Percentiles rank a stretch among this genome's conserved stretches.
Conservation (phyloP, 2,113 vertebrate genomes). For the Dicrurus megarhynchus region DNA sequence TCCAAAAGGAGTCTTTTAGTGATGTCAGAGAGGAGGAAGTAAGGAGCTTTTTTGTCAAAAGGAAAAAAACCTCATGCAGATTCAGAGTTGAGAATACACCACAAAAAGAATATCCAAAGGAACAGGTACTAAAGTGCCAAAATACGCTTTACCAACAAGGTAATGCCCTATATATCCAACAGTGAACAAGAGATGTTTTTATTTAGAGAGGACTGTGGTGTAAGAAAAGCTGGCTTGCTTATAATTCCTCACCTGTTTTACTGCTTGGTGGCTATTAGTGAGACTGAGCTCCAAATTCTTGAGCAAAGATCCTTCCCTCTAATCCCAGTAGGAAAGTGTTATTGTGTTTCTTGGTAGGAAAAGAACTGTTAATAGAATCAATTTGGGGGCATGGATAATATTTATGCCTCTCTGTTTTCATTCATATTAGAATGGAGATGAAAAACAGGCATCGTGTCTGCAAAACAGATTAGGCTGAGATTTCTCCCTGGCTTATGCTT, state of each 20-base stretch:
- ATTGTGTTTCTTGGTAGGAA: constrained; percentile 28
- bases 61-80: not conserved
- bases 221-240: not conserved
- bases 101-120: not conserved
- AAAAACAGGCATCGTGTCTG: not conserved
- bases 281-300: not conserved
- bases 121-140: not conserved
- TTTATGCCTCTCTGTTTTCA: constrained; percentile 38
- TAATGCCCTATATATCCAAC: not conserved
- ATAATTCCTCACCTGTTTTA: not conserved
- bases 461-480: constrained; percentile 40
- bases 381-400: constrained; percentile 28
- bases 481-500: not conserved
- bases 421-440: constrained; percentile 24
- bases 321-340: not conserved
- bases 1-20: not conserved
- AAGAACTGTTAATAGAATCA: constrained; percentile 35
- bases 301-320: not conserved
- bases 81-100: not conserved
- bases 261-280: not conserved
- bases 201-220: not conserved
- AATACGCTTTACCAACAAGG: not conserved
- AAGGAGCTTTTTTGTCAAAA: not conserved
- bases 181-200: not conserved
- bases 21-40: not conserved